Percentiles rank a stretch among this genome's conserved stretches.
These are phyloP conservation scores for Condylura cristata DNA, from an alignment of 2,113 vertebrate species.

Conservation along the genomic window DNA sequence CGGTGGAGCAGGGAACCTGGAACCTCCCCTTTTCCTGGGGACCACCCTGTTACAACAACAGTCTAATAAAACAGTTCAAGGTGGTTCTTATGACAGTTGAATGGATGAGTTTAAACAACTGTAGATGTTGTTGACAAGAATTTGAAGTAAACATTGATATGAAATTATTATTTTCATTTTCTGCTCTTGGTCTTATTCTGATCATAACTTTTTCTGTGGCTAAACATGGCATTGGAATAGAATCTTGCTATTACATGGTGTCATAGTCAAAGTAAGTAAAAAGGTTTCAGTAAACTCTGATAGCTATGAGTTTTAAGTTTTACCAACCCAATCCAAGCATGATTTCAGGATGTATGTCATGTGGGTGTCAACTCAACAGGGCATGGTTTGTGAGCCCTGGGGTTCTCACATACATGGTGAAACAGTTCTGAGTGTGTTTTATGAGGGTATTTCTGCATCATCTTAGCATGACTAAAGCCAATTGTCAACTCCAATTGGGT, in stretches of 20 bases:
- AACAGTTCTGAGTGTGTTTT: neutral
- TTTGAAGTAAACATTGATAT: neutral
- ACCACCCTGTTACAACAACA: too few species aligned
- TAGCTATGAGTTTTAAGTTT: neutral
- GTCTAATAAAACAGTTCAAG: constrained; percentile 18
- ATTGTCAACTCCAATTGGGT: neutral
- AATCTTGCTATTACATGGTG: neutral
- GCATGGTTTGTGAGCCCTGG: neutral
- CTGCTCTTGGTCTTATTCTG: neutral
- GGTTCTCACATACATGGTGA: neutral
- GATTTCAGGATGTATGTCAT: neutral
- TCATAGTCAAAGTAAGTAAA: neutral
- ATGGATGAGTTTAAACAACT: neutral
- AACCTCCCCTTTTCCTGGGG: too few species aligned
- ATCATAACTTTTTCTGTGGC: neutral
- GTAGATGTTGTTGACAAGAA: neutral
- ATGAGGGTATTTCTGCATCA: neutral
- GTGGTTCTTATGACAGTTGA: neutral
- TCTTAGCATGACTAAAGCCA: neutral
- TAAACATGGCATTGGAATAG: neutral
- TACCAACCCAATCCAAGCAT: too few species aligned
- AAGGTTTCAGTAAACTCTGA: too few species aligned
- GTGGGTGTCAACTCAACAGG: neutral
- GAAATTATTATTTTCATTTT: neutral
- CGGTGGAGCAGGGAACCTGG: too few species aligned